A percentile compares a stretch with the other conserved stretches of the same genome.
These are phyloP conservation scores for Staurois parvus DNA, from an alignment of 2,797 vertebrate genomes.

Conservation along the genomic window DNA sequence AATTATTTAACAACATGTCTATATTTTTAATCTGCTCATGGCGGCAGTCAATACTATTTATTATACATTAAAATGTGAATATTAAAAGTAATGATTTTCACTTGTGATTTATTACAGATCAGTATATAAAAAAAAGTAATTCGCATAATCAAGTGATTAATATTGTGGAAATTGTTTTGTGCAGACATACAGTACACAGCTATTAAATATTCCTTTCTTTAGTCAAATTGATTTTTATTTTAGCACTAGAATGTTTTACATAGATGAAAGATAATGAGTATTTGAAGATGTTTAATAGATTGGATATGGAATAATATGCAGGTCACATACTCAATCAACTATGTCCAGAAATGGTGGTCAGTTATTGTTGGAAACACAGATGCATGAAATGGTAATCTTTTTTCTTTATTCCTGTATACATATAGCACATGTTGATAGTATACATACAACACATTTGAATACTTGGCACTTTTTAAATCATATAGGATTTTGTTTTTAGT, in stretches of 20 bases:
- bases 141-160: slow-evolving; percentile 16
- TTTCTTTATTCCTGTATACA: too few relatives aligned
- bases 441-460: neutral
- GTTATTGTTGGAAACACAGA: too few relatives aligned
- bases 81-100: slow-evolving; percentile 79
- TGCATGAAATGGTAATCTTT: too few relatives aligned
- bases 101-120: slow-evolving; percentile 75
- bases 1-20: slow-evolving; percentile 71
- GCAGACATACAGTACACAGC: neutral
- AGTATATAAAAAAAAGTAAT: slow-evolving; percentile 18
- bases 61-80: slow-evolving; percentile 78
- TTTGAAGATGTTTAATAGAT: neutral
- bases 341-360: too few relatives aligned
- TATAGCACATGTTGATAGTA: neutral
- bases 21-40: slow-evolving; percentile 73
- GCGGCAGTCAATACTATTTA: slow-evolving; percentile 77
- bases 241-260: neutral
- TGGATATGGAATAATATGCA: neutral
- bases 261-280: neutral
- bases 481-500: too few relatives aligned
- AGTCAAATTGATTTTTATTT: slow-evolving; percentile 19
- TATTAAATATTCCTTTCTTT: slow-evolving; percentile 10
- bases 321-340: neutral
- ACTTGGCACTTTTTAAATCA: too few relatives aligned
- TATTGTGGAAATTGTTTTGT: slow-evolving; percentile 25